Evolutionary conservation across 1,140 invertebrate species (phyloP), one percentile per base, ranked within the genome.

Genomic region (Phthorimaea operculella): DNA sequence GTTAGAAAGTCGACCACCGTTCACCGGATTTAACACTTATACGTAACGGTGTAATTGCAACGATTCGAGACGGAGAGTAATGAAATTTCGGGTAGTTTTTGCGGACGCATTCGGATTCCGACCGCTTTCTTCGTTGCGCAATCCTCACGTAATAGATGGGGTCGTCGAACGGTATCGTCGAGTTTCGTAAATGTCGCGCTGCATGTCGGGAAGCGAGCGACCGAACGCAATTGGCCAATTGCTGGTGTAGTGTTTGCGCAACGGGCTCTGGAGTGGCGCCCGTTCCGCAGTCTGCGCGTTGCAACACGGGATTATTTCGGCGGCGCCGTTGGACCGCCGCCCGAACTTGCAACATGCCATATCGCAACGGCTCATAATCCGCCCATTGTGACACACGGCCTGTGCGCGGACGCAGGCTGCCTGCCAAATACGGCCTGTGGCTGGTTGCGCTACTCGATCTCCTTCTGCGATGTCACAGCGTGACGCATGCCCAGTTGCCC

Each of bases 1-100:
- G 78, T 77, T 83, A 85, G 82, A 85, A 85, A 85, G 82, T 83
- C 79, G 79, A 75, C 79, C 82, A 75, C 79, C 82, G 74, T 67
- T 82, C 79, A 77, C 77, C 79, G 79, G 79, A 83, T 83, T 80
- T 79, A 75, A 80, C 72, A 76, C 74, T 54, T 66, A 70, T 70
- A 77, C 79, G 79, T 84, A 81, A 82, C 81, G 74, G 77, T 79
- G 78, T 82, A 82, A 83, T 81, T 82, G 79, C 78, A 74, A 72
- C 70, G 61, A 76, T 76, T 79, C 70, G 72, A 74, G 68, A 71
- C 70, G 71, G 72, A 74, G 73, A 79, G 79, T 73, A 66, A 74
- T 74, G 71, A 68, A 70, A 73, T 70, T 76, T 75, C 66, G 67
- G 70, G 60, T 68, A 70, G 60, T 79, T 74, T 80, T 79, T 73